phyloP scores from a whole-genome alignment of 2,888 invertebrate species.

The Melanostoma scalare region DNA sequence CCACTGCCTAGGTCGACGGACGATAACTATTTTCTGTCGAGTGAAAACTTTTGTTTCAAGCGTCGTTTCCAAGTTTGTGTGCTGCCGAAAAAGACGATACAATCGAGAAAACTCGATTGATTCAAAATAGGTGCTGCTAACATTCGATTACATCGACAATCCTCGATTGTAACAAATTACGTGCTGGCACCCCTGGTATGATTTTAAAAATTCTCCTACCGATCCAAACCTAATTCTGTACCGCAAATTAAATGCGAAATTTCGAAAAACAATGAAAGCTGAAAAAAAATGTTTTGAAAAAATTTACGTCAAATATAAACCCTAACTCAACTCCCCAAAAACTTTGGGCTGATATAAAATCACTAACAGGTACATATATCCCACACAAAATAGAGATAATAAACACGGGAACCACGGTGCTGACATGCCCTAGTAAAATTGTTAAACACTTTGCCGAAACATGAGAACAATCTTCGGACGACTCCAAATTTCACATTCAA shows the following conservation, averaged over 20 bases:
- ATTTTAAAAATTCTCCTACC: slow-evolving; percentile 19
- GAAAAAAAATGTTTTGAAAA: slow-evolving; percentile 1
- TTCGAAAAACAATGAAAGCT: slow-evolving; percentile 1
- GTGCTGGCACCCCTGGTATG: too few species aligned
- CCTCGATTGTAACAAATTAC: too few species aligned
- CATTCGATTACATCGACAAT: too few species aligned
- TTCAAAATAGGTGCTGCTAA: too few species aligned
- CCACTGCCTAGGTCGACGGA: too few species aligned
- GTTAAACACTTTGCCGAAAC: slow-evolving; percentile 20
- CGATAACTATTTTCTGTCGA: too few species aligned
- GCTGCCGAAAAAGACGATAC: too few species aligned
- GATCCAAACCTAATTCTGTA: slow-evolving; percentile 1
- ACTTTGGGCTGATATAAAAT: slow-evolving; percentile 11
- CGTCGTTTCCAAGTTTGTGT: too few species aligned
- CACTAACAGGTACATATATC: slow-evolving; percentile 2
- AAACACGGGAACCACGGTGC: background rate
- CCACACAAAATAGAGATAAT: slow-evolving; percentile 7
- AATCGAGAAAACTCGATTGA: too few species aligned
- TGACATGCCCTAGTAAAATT: background rate
- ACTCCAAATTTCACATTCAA: background rate
- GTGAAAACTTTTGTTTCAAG: too few species aligned
- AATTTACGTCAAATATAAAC: slow-evolving; percentile 15
- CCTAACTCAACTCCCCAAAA: background rate
- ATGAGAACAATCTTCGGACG: slow-evolving; percentile 15
- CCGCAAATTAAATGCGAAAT: slow-evolving; percentile 17